Percentiles rank a stretch among this genome's conserved stretches.
phyloP scores from a whole-genome alignment of 2,888 invertebrate species.

The Pyrrhia umbra region DNA sequence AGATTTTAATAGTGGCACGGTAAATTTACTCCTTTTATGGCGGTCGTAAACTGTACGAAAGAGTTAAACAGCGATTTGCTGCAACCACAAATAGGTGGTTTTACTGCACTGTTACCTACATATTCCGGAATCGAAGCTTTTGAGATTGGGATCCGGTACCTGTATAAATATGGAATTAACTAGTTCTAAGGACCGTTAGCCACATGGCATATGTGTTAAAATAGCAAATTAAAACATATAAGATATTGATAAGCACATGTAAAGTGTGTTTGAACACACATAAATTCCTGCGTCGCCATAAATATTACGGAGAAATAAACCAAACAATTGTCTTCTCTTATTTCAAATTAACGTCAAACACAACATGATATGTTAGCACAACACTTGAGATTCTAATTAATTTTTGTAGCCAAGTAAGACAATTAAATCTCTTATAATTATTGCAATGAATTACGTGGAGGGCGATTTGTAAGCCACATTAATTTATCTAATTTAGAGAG shows the following conservation, averaged over 20 bases:
- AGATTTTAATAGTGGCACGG: slow-evolving; percentile 76
- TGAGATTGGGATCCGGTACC: slow-evolving; percentile 25
- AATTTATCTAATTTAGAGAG: slow-evolving; percentile 52
- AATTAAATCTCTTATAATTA: slow-evolving; percentile 51
- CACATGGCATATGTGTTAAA: too few relatives aligned
- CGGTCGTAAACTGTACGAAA: slow-evolving; percentile 79
- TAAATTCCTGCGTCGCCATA: background rate
- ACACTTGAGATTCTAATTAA: slow-evolving; percentile 44
- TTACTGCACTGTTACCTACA: slow-evolving; percentile 47
- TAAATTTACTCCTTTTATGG: slow-evolving; percentile 81
- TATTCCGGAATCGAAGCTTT: slow-evolving; percentile 35
- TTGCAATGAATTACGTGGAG: slow-evolving; percentile 30
- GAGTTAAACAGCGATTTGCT: slow-evolving; percentile 82
- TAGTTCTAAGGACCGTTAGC: slow-evolving; percentile 23
- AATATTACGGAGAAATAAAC: slow-evolving; percentile 21
- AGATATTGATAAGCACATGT: too few relatives aligned
- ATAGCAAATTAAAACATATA: too few relatives aligned
- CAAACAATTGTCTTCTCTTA: slow-evolving; percentile 22
- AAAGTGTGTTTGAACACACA: background rate
- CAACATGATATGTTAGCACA: slow-evolving; percentile 18
- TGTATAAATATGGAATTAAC: slow-evolving; percentile 25
- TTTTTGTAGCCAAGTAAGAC: slow-evolving; percentile 25
- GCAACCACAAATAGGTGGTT: slow-evolving; percentile 78
- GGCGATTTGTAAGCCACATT: slow-evolving; percentile 42
- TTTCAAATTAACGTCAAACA: slow-evolving; percentile 16